Conservation (phyloP, 1,140 invertebrate genomes). For the Papilio xuthus region DNA sequence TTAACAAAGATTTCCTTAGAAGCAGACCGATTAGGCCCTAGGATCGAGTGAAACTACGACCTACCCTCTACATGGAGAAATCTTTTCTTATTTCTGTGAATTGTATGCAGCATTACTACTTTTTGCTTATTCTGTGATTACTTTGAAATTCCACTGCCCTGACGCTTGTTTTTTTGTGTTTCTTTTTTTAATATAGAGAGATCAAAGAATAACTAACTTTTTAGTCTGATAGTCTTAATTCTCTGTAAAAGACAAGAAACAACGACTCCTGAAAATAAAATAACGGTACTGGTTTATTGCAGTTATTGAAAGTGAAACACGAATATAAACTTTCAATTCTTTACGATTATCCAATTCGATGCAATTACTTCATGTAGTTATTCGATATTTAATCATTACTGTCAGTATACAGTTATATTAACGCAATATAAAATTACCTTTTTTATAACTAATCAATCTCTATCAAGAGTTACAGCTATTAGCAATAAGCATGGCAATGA, state of each 20-base stretch:
- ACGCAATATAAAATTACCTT: conserved; percentile 52
- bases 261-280: not conserved
- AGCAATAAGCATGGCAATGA: conserved; percentile 47
- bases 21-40: not conserved
- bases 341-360: not conserved
- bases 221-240: no score
- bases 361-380: not conserved
- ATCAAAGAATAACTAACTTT: no score
- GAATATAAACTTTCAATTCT: not conserved
- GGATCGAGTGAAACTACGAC: not conserved
- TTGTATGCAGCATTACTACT: no score
- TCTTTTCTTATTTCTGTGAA: not conserved
- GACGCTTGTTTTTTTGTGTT: no score
- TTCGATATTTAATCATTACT: conserved; percentile 13
- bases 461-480: conserved; percentile 49
- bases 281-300: not conserved
- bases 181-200: no score
- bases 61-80: not conserved
- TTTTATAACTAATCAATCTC: conserved; percentile 62
- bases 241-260: not conserved
- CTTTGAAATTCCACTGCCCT: no score
- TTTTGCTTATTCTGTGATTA: no score
- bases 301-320: not conserved
- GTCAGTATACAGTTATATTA: conserved; percentile 30
- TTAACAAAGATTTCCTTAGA: not conserved